Conservation (phyloP, 92 coral and sea anemone genomes). For the Zoanthus sociatus region DNA sequence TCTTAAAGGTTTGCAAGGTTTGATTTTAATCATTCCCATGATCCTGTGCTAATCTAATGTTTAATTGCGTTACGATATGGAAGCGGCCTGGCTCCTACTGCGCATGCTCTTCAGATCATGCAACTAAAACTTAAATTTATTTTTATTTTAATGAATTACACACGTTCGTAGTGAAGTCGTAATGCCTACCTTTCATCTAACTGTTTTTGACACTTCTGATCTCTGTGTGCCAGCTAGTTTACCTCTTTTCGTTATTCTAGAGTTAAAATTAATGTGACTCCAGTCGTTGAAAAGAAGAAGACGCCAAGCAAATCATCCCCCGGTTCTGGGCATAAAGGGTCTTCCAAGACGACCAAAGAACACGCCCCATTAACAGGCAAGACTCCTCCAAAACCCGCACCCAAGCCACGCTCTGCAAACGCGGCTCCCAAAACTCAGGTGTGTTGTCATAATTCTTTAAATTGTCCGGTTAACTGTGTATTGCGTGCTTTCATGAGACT, state of each 20-base stretch:
- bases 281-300: conserved; percentile 20
- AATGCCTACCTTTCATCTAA: too few relatives aligned
- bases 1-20: too few relatives aligned
- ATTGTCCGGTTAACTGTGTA: background rate
- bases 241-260: background rate
- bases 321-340: conserved; percentile 11
- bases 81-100: too few relatives aligned
- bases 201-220: too few relatives aligned
- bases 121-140: too few relatives aligned
- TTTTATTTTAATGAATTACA: too few relatives aligned
- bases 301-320: conserved; percentile 31
- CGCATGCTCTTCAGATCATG: too few relatives aligned
- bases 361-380: conserved; percentile 46
- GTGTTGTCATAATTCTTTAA: background rate
- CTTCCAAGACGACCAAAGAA: conserved; percentile 16
- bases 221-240: background rate
- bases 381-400: conserved; percentile 82
- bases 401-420: conserved; percentile 73
- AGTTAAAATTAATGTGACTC: conserved; percentile 5
- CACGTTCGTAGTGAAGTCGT: too few relatives aligned
- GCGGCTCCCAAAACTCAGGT: conserved; percentile 62
- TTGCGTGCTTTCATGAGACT: background rate
- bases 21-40: too few relatives aligned
- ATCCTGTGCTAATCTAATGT: too few relatives aligned
- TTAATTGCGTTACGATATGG: too few relatives aligned